Evolutionary conservation across 2,888 invertebrate genomes (phyloP), one percentile per base, ranked within the genome.

Genomic region (Gandaritis pyraliata): DNA sequence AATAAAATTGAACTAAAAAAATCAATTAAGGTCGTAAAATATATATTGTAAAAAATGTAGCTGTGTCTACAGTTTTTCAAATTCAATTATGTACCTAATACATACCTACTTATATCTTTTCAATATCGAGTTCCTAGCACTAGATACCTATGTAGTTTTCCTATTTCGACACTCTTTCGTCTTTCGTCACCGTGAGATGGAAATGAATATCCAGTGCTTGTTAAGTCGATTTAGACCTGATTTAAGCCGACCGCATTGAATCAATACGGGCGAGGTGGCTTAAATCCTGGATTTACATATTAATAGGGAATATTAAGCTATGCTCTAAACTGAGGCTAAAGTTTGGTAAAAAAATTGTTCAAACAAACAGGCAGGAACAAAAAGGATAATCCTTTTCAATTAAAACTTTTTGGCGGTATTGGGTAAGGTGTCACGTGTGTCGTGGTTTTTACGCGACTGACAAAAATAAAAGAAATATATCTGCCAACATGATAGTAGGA

Each of bases 231-330:
- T 52, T 39, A 11, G 51, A 56, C 30, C 16, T 18, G 54, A 56
- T 49, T 60, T 45, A 39, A 46, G 39, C 29, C 45, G 48, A 41
- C 45, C 49, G 18, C 33, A 53, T 45, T 57, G 39, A 61, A 64
- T 66, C 63, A 60, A 68, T 68, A 62, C 53, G 48, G 45, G 43
- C 13, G 49, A 48, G 57, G 64, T 16, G 49, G 56, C 13, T 64
- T 67, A 59, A 68, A 68, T 61, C 65, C 64, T 18, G 68, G 68
- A 68, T 70, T 68, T 64, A 67, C 68, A 68, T 68, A 68, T 65
- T 70, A 66, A 70, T 70, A 58, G 63, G 55, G 41, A 50, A 60
- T 57, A 61, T 48, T 65, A 63, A 66, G 66, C 68, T 58, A 45
- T 41, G 60, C 12, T 55, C 36, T 49, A 57, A 61, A 45, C 61